phyloP scores from a whole-genome alignment of 1,140 invertebrate species.

The Phymastichus coffea region DNA sequence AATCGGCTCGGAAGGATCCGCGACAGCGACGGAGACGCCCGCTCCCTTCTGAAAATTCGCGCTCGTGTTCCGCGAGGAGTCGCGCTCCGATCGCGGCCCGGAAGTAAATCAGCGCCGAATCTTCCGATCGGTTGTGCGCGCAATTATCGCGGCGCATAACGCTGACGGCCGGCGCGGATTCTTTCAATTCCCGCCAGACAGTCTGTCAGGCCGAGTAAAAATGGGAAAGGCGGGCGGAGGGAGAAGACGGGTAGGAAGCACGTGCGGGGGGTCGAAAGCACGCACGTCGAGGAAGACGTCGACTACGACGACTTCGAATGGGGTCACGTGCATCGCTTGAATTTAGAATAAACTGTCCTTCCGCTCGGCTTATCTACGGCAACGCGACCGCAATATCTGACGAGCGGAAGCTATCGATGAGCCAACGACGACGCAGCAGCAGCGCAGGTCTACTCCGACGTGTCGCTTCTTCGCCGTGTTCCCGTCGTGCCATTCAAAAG shows the following conservation, averaged over 20 bases:
- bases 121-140: no score
- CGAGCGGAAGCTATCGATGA: conserved; percentile 21
- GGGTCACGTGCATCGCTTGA: conserved; percentile 19
- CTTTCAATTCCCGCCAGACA: not conserved
- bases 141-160: no score
- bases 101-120: no score
- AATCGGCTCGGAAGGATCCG: no score
- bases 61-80: no score
- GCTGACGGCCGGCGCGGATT: no score
- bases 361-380: conserved; percentile 21
- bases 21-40: no score
- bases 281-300: conserved; percentile 1
- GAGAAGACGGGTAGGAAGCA: no score
- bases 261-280: not conserved
- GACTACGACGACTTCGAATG: conserved; percentile 11
- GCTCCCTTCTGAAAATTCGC: no score
- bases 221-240: conserved; percentile 16
- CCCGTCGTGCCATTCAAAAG: not conserved
- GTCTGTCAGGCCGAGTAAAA: not conserved
- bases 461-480: no score
- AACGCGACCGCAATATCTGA: conserved; percentile 14
- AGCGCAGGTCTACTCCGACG: no score
- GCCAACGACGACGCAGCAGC: not conserved
- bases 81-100: no score
- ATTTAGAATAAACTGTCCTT: conserved; percentile 25